phyloP scores from a whole-genome alignment of 1,140 invertebrate genomes.

The Goniozus legneri region DNA sequence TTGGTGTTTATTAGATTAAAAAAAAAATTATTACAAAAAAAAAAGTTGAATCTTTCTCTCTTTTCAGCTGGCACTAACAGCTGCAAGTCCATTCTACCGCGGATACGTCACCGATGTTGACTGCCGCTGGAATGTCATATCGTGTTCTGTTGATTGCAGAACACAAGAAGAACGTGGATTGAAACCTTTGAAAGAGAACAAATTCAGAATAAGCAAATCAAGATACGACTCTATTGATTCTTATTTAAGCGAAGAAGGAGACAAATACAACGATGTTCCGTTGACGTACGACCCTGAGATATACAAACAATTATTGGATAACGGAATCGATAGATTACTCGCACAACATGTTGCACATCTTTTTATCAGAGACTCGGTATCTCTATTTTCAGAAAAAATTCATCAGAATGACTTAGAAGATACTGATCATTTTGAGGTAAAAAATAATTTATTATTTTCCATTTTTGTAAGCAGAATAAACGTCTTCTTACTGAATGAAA shows the following conservation, averaged over 20 bases:
- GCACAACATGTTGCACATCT: slow-evolving; percentile 96
- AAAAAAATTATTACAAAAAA: slow-evolving; percentile 1
- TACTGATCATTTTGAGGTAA: slow-evolving; percentile 97
- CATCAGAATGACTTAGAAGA: slow-evolving; percentile 91
- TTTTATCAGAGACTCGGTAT: slow-evolving; percentile 96
- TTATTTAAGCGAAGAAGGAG: slow-evolving; percentile 86
- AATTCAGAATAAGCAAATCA: slow-evolving; percentile 91
- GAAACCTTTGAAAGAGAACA: slow-evolving; percentile 68
- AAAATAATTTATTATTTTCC: not conserved
- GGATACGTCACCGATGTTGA: slow-evolving; percentile 93
- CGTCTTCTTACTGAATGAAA: too few species aligned
- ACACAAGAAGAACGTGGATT: slow-evolving; percentile 91
- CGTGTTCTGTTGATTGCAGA: slow-evolving; percentile 92
- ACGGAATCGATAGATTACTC: slow-evolving; percentile 86
- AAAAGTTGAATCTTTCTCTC: slow-evolving; percentile 5
- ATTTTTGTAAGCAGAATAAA: too few species aligned
- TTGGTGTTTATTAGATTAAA: slow-evolving; percentile 47
- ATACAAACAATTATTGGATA: slow-evolving; percentile 76
- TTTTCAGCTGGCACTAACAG: slow-evolving; percentile 85
- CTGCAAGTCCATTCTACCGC: slow-evolving; percentile 91
- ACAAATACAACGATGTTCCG: slow-evolving; percentile 88
- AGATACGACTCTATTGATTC: slow-evolving; percentile 97
- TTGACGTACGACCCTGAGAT: slow-evolving; percentile 83
- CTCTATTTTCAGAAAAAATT: slow-evolving; percentile 93
- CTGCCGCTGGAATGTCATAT: slow-evolving; percentile 95